Evolutionary conservation across 2,888 invertebrate species (phyloP).

Genomic region (Bursaphelenchus okinawaensis): DNA sequence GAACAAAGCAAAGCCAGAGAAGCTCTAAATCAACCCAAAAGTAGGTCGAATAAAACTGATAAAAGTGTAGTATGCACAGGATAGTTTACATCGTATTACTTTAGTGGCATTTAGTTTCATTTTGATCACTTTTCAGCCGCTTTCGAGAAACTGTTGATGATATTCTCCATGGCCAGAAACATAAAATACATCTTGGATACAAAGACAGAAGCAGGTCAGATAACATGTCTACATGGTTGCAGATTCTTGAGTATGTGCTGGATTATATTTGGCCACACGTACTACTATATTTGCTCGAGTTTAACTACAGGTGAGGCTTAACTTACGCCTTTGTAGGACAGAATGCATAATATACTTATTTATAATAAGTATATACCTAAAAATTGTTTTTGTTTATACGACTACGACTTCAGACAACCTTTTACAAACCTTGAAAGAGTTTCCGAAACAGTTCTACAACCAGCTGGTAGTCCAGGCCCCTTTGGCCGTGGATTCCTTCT

Average conservation of each 20-base stretch:
- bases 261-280: conserved; percentile 64
- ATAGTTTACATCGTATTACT: conserved; percentile 1
- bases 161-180: conserved; percentile 63
- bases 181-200: conserved; percentile 25
- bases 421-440: conserved; percentile 50
- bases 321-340: not conserved
- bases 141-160: conserved; percentile 15
- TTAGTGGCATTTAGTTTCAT: too few species aligned
- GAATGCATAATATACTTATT: not conserved
- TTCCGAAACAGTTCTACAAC: conserved; percentile 58
- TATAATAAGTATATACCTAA: not conserved
- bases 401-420: conserved; percentile 48
- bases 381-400: conserved; percentile 7
- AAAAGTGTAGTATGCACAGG: conserved; percentile 4
- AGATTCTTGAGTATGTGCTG: conserved; percentile 65
- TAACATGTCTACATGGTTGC: conserved; percentile 62
- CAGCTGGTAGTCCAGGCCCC: conserved; percentile 59
- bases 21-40: not conserved
- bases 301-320: conserved; percentile 32
- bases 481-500: conserved; percentile 60
- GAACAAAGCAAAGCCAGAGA: not conserved
- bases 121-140: conserved; percentile 12
- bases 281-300: conserved; percentile 56
- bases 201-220: conserved; percentile 28
- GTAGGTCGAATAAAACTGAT: not conserved